Base-by-base conservation (phyloP, 2,888 invertebrate genomes). In the Protophormia terraenovae region DNA sequence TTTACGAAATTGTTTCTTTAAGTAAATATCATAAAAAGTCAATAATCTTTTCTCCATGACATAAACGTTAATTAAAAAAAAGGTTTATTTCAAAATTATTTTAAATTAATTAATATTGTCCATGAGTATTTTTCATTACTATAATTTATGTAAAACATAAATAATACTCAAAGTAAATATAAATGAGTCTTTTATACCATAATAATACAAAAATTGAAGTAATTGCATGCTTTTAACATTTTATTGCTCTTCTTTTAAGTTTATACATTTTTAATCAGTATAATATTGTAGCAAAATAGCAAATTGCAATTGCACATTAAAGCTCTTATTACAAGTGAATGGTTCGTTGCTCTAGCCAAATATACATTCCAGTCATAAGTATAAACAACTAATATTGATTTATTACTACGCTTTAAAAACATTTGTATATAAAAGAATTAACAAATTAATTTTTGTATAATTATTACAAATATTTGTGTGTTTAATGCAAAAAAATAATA, bases 181-280 rank as follows among this genome's bases (percentile, higher is more conserved):
- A 53, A 55, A 41, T 41, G 3, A 27, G 27, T 19, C 19, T 38
- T 66, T 55, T 76, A 19, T 60, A 29, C 16, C 47, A 47, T 55
- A 66, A 64, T 53, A 66, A 55, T 67, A 45, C 12, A 47, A 45
- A 77, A 45, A 3, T 7, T 22, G 8, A 19, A 50, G 10, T 53
- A 79, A 71, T 79, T 71, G 62, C 62, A 79, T 53, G 71, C 2
- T 62, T 64, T 71, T 50, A 50, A 38, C 60, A 64, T 32, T 62
- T 50, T 29, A 41, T 32, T 64, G 32, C 71, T 41, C 12, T 71
- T 62, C n/a, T n/a, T 76, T 64, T 35, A 35, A 58, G 38, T 16
- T 53, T 38, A 55, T 66, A 41, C 22, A 35, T 72, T n/a, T n/a
- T 72, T 41, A 79, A 79, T 45, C 22, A 64, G 41, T 62, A 50